phyloP scores from a whole-genome alignment of 1,140 invertebrate species.

The Trachymyrmex septentrionalis region DNA sequence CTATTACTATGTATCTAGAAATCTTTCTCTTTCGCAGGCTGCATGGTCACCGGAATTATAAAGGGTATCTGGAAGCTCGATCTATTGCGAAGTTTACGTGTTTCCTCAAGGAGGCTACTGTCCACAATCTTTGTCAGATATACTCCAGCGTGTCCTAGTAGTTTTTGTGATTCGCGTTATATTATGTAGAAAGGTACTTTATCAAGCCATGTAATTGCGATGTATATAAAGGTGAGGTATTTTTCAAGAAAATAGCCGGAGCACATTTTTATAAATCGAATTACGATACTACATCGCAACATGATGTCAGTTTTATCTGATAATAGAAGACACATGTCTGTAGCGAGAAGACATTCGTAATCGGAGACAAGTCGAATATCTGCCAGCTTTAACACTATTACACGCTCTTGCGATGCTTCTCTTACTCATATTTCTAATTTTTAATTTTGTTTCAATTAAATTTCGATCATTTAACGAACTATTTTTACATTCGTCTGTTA shows the following conservation, averaged over 20 bases:
- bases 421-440: not conserved
- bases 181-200: not conserved
- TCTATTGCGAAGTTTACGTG: conserved; percentile 76
- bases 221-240: not conserved
- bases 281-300: not conserved
- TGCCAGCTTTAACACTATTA: conserved; percentile 44
- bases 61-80: conserved; percentile 76
- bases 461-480: not conserved
- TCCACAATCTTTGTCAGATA: conserved; percentile 58
- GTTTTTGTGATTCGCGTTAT: not conserved
- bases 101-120: conserved; percentile 67
- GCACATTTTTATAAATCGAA: conserved; percentile 50
- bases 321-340: conserved; percentile 72
- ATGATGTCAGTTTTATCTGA: conserved; percentile 55
- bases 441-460: not conserved
- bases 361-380: conserved; percentile 13
- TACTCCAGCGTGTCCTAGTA: conserved; percentile 47
- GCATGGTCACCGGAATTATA: conserved; percentile 78
- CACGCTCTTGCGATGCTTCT: not conserved
- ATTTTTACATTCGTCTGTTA: not conserved
- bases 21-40: conserved; percentile 77
- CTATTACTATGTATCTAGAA: conserved; percentile 84
- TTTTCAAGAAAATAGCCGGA: not conserved
- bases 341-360: conserved; percentile 41
- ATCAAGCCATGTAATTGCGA: not conserved